Evolutionary conservation across 2,888 invertebrate species (phyloP).

Genomic region (Noctua janthina): DNA sequence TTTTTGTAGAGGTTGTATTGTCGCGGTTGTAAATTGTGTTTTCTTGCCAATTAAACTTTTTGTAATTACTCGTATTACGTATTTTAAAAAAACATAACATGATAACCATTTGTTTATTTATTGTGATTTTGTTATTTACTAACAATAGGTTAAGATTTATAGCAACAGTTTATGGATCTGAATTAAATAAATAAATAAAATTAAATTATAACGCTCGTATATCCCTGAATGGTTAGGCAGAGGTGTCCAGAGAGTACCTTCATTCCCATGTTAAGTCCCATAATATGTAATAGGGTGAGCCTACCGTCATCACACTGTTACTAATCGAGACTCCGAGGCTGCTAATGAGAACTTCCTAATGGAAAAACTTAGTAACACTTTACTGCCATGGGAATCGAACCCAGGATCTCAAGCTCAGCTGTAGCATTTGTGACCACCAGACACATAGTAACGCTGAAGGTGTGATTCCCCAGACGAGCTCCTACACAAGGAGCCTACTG

Average conservation of each 20-base stretch:
- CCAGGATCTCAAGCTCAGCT: not conserved
- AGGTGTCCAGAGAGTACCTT: not conserved
- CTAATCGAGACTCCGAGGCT: not conserved
- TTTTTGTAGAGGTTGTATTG: not conserved
- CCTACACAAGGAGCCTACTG: too few relatives aligned
- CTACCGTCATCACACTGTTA: not conserved
- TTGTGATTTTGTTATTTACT: too few relatives aligned
- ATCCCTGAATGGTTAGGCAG: not conserved
- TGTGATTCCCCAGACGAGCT: not conserved
- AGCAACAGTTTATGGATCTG: too few relatives aligned
- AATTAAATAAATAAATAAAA: too few relatives aligned
- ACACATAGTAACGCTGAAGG: not conserved
- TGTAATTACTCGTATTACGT: not conserved
- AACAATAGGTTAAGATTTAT: too few relatives aligned
- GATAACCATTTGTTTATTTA: too few relatives aligned
- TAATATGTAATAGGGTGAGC: not conserved
- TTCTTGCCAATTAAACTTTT: not conserved
- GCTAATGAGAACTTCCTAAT: not conserved
- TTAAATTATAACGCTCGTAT: not conserved
- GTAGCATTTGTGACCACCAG: not conserved
- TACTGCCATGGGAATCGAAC: not conserved
- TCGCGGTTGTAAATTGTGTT: not conserved
- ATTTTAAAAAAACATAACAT: not conserved
- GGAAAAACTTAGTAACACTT: not conserved
- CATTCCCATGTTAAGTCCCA: not conserved